phyloP scores from a whole-genome alignment of 2,113 vertebrate species.

The Xyrauchen texanus region DNA sequence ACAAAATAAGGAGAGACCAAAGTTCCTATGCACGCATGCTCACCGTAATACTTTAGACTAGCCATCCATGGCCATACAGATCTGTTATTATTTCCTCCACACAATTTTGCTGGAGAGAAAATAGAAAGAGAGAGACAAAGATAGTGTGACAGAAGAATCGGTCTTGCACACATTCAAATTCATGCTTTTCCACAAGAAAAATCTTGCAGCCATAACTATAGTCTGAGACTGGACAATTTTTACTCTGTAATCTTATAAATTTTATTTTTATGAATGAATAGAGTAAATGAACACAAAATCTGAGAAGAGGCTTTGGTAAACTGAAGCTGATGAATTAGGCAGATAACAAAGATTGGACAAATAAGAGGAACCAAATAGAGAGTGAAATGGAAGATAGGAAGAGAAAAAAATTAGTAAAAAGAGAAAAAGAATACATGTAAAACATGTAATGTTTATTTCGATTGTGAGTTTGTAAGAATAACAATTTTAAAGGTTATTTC shows the following conservation, averaged over 20 bases:
- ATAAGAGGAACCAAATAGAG: not conserved
- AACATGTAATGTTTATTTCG: too few species aligned
- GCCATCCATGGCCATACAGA: conserved; percentile 2
- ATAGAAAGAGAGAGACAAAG: not conserved
- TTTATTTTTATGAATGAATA: too few species aligned
- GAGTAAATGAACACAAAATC: too few species aligned
- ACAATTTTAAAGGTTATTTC: too few species aligned
- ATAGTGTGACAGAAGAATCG: not conserved
- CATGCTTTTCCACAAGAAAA: too few species aligned
- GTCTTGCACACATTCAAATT: too few species aligned
- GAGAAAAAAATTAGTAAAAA: not conserved
- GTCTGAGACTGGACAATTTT: too few species aligned
- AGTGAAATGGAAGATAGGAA: not conserved
- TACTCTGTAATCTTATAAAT: too few species aligned
- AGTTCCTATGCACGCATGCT: not conserved
- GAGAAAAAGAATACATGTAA: not conserved
- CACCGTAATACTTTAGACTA: not conserved
- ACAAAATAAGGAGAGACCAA: not conserved
- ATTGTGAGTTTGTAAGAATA: too few species aligned
- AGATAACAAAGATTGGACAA: not conserved
- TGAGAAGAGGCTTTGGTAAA: too few species aligned
- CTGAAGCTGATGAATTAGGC: not conserved
- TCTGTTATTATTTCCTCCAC: not conserved
- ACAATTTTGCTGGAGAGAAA: conserved; percentile 4
- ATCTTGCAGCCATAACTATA: too few species aligned